A percentile compares a stretch with the other conserved stretches of the same genome.
These are phyloP conservation scores for Volucella bombylans DNA, from an alignment of 2,888 invertebrate genomes.

Conservation along the genomic window DNA sequence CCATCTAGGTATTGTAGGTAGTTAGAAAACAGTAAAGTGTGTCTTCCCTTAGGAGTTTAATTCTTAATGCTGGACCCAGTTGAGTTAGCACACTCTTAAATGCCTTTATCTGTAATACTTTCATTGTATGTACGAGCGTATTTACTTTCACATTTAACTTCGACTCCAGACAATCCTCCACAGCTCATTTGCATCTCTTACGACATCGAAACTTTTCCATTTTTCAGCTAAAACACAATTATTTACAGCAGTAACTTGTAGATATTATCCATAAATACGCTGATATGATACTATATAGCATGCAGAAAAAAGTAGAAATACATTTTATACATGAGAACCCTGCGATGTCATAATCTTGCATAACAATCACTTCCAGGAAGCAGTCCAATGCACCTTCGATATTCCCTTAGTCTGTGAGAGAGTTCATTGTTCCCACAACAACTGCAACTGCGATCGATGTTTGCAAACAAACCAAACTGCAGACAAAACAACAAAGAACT, in stretches of 20 bases:
- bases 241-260: not conserved
- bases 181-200: too few species aligned
- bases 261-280: slow-evolving; percentile 27
- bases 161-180: too few species aligned
- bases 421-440: slow-evolving; percentile 72
- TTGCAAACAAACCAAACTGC: slow-evolving; percentile 64
- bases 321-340: slow-evolving; percentile 41
- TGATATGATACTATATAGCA: slow-evolving; percentile 12
- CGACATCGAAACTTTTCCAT: too few species aligned
- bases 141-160: too few species aligned
- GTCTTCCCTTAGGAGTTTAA: too few species aligned
- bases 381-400: slow-evolving; percentile 50
- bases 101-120: too few species aligned
- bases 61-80: too few species aligned
- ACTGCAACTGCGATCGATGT: slow-evolving; percentile 61
- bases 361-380: slow-evolving; percentile 72
- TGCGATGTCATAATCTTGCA: slow-evolving; percentile 69
- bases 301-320: slow-evolving; percentile 13
- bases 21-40: too few species aligned
- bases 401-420: slow-evolving; percentile 14
- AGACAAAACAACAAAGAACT: slow-evolving; percentile 38
- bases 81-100: too few species aligned
- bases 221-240: not conserved
- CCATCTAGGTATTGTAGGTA: too few species aligned
- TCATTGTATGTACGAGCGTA: too few species aligned